phyloP scores from a whole-genome alignment of 2,797 vertebrate species.

The Pseudocheirus occidentalis region DNA sequence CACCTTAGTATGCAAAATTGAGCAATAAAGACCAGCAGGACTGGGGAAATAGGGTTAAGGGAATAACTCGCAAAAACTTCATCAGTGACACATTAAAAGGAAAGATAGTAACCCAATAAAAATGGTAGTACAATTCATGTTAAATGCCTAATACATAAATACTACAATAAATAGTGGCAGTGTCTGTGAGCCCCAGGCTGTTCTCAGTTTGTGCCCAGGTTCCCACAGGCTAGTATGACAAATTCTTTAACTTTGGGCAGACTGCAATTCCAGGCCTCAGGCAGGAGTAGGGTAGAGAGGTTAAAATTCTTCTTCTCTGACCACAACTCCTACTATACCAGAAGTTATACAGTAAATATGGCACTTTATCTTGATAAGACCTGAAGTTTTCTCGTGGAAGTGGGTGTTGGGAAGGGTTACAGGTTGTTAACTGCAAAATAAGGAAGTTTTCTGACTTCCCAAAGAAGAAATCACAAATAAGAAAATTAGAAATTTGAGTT shows the following conservation, averaged over 20 bases:
- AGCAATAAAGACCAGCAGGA: neutral
- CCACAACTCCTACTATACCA: neutral
- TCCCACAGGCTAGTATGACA: neutral
- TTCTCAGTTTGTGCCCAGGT: neutral
- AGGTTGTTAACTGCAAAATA: neutral
- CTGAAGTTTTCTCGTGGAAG: neutral
- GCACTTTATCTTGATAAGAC: neutral
- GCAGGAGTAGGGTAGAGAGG: neutral
- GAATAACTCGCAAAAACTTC: neutral
- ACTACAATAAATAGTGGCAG: neutral
- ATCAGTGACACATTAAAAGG: neutral
- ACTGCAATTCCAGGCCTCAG: neutral
- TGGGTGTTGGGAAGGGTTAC: neutral
- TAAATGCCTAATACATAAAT: neutral
- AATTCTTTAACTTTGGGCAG: neutral
- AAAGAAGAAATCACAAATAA: neutral
- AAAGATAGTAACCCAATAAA: neutral
- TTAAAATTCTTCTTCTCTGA: neutral
- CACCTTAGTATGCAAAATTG: neutral
- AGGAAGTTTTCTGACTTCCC: neutral
- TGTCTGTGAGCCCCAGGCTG: neutral
- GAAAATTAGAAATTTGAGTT: neutral
- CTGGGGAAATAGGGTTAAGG: neutral
- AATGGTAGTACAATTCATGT: neutral
- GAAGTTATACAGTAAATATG: neutral